phyloP scores from a whole-genome alignment of 2,113 vertebrate species.

The Morone saxatilis region DNA sequence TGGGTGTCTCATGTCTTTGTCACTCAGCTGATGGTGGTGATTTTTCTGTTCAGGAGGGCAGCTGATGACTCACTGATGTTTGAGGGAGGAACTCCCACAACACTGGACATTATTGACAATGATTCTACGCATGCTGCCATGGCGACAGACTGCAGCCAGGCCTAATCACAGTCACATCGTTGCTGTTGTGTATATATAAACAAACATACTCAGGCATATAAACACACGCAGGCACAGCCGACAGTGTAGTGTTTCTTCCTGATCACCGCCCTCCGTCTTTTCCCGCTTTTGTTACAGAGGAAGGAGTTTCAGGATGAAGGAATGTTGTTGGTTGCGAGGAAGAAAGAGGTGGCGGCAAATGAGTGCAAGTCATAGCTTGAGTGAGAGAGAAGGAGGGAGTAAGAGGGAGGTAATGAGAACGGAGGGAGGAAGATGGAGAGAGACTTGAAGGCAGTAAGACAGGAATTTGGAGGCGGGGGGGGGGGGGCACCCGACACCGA shows the following conservation, averaged over 20 bases:
- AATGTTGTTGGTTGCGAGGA: constrained; percentile 72
- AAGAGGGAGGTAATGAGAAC: background rate
- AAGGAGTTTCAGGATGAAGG: constrained; percentile 73
- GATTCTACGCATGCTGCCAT: constrained; percentile 62
- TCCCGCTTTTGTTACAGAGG: constrained; percentile 70
- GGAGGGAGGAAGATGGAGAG: background rate
- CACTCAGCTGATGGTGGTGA: constrained; percentile 55
- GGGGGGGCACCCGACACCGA: too few relatives aligned
- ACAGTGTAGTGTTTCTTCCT: constrained; percentile 37
- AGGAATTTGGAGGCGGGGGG: background rate
- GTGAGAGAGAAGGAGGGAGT: constrained; percentile 22
- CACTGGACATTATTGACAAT: constrained; percentile 51
- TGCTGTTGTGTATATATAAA: constrained; percentile 9
- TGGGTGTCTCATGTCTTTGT: constrained; percentile 53
- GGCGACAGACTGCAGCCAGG: constrained; percentile 58
- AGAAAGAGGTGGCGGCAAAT: constrained; percentile 42
- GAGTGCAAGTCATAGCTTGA: constrained; percentile 64
- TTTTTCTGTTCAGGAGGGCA: constrained; percentile 22
- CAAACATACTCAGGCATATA: constrained; percentile 1
- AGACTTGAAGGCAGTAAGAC: constrained; percentile 22
- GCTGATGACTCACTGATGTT: constrained; percentile 72
- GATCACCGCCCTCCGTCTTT: constrained; percentile 52
- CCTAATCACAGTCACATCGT: constrained; percentile 32
- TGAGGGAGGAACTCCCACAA: constrained; percentile 63
- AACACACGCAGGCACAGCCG: background rate